Conservation (phyloP, 1,140 invertebrate species). For the Zaprionus ghesquierei region DNA sequence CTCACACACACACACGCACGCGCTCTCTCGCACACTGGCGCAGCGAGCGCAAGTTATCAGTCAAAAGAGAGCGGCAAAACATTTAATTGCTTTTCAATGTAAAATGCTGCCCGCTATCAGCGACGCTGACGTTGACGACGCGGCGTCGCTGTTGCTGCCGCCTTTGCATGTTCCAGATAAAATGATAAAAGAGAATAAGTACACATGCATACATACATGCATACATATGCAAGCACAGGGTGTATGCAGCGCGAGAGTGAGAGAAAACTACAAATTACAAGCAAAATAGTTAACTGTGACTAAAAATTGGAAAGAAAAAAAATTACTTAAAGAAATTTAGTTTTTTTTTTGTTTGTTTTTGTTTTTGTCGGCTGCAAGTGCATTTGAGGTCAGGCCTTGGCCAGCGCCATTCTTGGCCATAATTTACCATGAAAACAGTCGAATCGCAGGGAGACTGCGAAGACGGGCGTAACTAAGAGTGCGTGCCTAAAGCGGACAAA, state of each 20-base stretch:
- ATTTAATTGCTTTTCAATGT: constrained; percentile 73
- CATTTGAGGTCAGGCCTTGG: constrained; percentile 46
- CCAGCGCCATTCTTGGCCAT: constrained; percentile 43
- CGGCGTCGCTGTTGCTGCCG: constrained; percentile 14
- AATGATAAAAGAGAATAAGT: constrained; percentile 36
- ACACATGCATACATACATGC: neutral
- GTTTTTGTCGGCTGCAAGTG: constrained; percentile 21
- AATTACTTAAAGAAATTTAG: constrained; percentile 2
- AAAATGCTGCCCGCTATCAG: constrained; percentile 42
- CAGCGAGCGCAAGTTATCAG: constrained; percentile 48
- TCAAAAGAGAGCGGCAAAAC: constrained; percentile 34
- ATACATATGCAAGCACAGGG: too few species aligned
- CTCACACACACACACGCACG: neutral
- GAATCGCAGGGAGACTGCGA: constrained; percentile 7
- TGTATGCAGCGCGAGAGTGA: neutral
- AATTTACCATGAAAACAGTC: constrained; percentile 57
- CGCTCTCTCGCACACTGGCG: neutral
- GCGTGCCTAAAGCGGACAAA: constrained; percentile 38
- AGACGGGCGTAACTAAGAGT: constrained; percentile 16
- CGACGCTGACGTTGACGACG: constrained; percentile 12
- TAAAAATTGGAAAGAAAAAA: constrained; percentile 14
- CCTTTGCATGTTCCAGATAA: constrained; percentile 54
- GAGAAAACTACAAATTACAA: constrained; percentile 5
- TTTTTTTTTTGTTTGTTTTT: constrained; percentile 18
- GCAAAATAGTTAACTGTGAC: constrained; percentile 31